Evolutionary conservation across 2,888 invertebrate species (phyloP).

Genomic region (Callimorpha dominula): DNA sequence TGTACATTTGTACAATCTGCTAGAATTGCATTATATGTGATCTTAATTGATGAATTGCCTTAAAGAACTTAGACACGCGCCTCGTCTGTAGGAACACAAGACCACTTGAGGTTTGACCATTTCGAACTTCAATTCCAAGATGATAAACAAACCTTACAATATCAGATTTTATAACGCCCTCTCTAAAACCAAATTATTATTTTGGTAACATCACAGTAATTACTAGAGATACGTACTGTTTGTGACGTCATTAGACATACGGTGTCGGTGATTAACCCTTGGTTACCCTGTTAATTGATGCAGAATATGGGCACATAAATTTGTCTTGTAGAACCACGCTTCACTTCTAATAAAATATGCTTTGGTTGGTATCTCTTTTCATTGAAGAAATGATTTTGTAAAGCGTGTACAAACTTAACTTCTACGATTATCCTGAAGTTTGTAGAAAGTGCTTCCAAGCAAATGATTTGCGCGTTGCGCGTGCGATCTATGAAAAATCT

Average conservation of each 20-base stretch:
- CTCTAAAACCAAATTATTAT: not conserved
- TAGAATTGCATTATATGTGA: not conserved
- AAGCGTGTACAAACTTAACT: not conserved
- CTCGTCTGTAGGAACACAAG: too few species aligned
- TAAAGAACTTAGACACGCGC: too few species aligned
- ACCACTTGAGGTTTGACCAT: not conserved
- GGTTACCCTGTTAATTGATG: constrained; percentile 36
- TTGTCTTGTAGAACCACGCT: constrained; percentile 2
- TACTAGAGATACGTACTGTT: constrained; percentile 6
- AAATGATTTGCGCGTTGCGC: too few species aligned
- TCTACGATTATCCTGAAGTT: not conserved
- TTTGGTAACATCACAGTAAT: constrained; percentile 9
- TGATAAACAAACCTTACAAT: not conserved
- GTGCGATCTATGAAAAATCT: not conserved
- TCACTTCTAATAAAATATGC: not conserved
- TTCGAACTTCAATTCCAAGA: not conserved
- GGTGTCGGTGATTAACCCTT: constrained; percentile 38
- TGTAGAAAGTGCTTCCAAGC: too few species aligned
- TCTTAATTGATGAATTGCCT: not conserved
- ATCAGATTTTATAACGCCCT: not conserved
- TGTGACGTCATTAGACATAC: constrained; percentile 41
- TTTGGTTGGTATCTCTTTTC: not conserved
- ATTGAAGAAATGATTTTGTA: not conserved
- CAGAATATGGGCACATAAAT: constrained; percentile 2
- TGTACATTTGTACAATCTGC: too few species aligned